Evolutionary conservation across 2,797 vertebrate genomes (phyloP), one percentile per base, ranked within the genome.

Genomic region (Clamator glandarius): DNA sequence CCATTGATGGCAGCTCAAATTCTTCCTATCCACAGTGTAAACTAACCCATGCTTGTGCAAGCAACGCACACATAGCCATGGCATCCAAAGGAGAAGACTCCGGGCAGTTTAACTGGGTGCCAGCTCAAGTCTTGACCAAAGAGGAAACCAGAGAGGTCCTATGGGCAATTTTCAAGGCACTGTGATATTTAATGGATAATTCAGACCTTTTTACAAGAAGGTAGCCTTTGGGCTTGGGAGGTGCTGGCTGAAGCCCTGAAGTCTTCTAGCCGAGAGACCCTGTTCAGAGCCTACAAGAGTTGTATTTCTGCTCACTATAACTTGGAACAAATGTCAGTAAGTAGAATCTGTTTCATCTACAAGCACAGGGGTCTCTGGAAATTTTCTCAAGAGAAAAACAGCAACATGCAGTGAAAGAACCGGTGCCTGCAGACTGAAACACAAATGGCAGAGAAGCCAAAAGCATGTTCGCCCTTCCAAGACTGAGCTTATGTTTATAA

Each of bases 401-500:
- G 48, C 58, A 94, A 68, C 15, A 61, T 0, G 0, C 21, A 33
- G 48, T 58, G 67, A 91, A 90, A 91, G 83, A 80, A 88, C 24
- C 20, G 31, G 35, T 87, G 68, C 42, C 89, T 86, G 23, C 66
- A 75, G 63, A 33, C 50, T 87, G 66, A 81, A 75, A 48, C 77
- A 87, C 25, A 88, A 85, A 58, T 77, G 84, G 46, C 54, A 86
- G 42, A 62, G 76, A 75, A 92, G 76, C 64, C 82, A 95, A 94
- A 92, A 90, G 68, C 12, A 2, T 36, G 50, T 75, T 91, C 2
- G 0, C 14, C 51, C 82, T 94, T 91, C 89, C 66, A 84, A 48
- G 76, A 84, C 36, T 62, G 46, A 68, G 54, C n/a, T 75, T 63
- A 51, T 88, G 76, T 94, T 96, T 95, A 93, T 78, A 61, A 83